A percentile compares a stretch with the other conserved stretches of the same genome.
Conservation (phyloP, 2,888 invertebrate species). For the Polymixis flavicincta region DNA sequence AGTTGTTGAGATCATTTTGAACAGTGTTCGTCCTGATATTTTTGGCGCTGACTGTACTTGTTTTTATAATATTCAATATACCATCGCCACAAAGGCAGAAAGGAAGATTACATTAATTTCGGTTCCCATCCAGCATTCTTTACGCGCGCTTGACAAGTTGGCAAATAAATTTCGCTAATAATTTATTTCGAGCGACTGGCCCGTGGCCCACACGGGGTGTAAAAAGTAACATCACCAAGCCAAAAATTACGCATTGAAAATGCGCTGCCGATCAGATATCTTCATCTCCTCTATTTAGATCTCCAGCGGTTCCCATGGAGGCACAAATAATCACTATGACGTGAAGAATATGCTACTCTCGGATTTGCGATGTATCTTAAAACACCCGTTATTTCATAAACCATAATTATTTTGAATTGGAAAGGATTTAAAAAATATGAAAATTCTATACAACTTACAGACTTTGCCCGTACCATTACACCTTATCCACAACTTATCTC, state of each 20-base stretch:
- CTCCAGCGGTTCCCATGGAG: background rate
- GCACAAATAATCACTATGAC: background rate
- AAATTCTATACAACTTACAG: background rate
- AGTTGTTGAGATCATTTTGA: too few relatives aligned
- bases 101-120: too few relatives aligned
- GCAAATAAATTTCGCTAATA: background rate
- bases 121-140: too few relatives aligned
- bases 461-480: conserved; percentile 53
- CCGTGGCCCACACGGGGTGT: background rate
- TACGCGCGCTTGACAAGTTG: background rate
- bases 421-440: background rate
- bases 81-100: too few relatives aligned
- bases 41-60: too few relatives aligned
- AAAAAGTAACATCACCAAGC: background rate
- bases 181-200: background rate
- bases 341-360: background rate
- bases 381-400: background rate
- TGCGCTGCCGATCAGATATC: background rate
- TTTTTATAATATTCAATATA: too few relatives aligned
- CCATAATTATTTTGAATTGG: background rate
- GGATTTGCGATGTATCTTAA: background rate
- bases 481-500: conserved; percentile 57
- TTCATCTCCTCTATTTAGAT: background rate
- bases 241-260: background rate
- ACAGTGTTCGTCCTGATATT: too few relatives aligned